phyloP scores from a whole-genome alignment of 2,113 vertebrate genomes.

The Corythornis cristatus region DNA sequence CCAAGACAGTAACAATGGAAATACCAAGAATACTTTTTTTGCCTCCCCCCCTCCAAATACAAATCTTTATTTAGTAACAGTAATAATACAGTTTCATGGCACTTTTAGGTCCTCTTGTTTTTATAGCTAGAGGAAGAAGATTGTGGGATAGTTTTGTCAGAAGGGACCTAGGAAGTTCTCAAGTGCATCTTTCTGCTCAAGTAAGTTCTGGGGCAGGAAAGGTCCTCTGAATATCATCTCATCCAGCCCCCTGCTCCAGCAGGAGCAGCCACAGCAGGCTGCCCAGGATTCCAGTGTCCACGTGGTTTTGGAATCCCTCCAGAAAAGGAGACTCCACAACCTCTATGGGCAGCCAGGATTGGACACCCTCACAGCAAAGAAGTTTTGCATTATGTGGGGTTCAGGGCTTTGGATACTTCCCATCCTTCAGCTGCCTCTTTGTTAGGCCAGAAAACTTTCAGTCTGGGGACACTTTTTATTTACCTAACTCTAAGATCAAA shows the following conservation, averaged over 20 bases:
- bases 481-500: too few relatives aligned
- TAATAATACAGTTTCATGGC: neutral
- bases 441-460: neutral
- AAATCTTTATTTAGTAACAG: neutral
- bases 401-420: neutral
- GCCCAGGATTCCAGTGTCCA: too few relatives aligned
- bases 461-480: neutral
- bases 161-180: neutral
- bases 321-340: too few relatives aligned
- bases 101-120: neutral
- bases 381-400: too few relatives aligned
- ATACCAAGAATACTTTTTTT: neutral
- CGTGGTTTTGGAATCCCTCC: too few relatives aligned
- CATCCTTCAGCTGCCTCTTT: neutral
- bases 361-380: too few relatives aligned
- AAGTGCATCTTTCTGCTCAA: neutral
- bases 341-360: too few relatives aligned
- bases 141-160: neutral
- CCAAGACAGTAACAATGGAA: neutral
- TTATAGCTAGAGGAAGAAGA: neutral
- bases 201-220: neutral
- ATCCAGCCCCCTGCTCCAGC: too few relatives aligned
- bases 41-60: neutral
- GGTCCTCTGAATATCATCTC: too few relatives aligned
- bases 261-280: too few relatives aligned